These are phyloP conservation scores for Colinus virginianus DNA, from an alignment of 2,113 vertebrate species.

Conservation along the genomic window DNA sequence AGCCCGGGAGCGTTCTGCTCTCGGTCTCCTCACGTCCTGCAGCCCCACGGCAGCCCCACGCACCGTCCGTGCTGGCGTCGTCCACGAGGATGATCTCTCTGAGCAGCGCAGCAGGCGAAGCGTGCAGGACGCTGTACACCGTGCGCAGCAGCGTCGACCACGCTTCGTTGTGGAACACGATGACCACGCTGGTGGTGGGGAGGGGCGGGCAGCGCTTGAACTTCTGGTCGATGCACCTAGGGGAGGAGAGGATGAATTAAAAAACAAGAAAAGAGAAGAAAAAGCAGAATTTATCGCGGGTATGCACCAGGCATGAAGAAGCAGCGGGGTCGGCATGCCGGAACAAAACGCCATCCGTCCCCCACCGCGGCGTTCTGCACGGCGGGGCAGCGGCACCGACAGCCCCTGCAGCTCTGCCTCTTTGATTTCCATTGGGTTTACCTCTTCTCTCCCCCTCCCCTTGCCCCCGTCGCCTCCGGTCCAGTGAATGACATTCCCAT, in stretches of 20 bases:
- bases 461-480: not conserved
- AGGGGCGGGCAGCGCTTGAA: conserved; percentile 90
- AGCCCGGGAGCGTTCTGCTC: not conserved
- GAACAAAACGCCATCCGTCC: not conserved
- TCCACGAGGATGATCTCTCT: conserved; percentile 93
- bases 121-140: conserved; percentile 92
- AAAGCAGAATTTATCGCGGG: no score
- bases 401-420: not conserved
- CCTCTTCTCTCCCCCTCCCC: not conserved
- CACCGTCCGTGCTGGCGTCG: conserved; percentile 93
- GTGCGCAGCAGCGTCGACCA: conserved; percentile 92
- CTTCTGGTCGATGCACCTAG: conserved; percentile 90
- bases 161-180: conserved; percentile 94
- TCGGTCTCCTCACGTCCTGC: accelerated
- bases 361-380: not conserved
- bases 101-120: conserved; percentile 87
- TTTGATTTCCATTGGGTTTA: conserved; percentile 53
- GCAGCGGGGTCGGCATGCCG: not conserved
- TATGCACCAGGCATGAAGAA: not conserved
- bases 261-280: not conserved
- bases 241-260: not conserved
- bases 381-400: not conserved
- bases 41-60: not conserved
- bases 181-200: conserved; percentile 90
- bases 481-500: conserved; percentile 43